A percentile compares a stretch with the other conserved stretches of the same genome.
Conservation (phyloP, 1,140 invertebrate genomes). For the Bactericera cockerelli region DNA sequence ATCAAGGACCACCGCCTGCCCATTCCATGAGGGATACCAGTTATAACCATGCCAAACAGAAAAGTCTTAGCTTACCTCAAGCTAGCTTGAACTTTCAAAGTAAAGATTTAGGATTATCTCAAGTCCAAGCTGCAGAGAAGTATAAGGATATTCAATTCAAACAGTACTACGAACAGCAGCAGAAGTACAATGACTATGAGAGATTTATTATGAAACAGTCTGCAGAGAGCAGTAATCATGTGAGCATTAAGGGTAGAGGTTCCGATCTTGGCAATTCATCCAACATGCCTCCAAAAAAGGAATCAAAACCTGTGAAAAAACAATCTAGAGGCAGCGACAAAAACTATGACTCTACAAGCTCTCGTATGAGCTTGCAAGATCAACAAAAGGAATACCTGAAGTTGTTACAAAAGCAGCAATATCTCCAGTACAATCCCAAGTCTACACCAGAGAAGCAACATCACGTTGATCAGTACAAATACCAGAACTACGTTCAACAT, state of each 20-base stretch:
- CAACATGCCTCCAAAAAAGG: neutral
- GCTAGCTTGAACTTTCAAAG: neutral
- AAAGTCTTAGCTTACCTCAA: neutral
- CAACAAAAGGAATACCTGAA: conserved; percentile 4
- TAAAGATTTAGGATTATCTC: neutral
- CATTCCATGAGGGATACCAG: neutral
- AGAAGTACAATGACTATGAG: neutral
- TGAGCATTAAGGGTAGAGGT: neutral
- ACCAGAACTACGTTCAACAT: conserved; percentile 1
- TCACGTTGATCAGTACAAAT: neutral
- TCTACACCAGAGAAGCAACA: neutral
- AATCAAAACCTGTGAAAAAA: neutral
- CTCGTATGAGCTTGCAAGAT: neutral
- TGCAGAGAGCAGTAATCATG: neutral
- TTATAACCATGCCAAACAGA: neutral
- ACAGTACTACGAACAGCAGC: conserved; percentile 1
- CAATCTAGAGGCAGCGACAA: neutral
- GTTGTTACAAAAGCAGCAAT: neutral
- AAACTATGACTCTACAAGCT: neutral
- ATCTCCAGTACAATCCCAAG: neutral
- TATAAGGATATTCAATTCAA: neutral
- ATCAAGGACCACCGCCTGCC: neutral
- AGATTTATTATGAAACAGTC: conserved; percentile 4
- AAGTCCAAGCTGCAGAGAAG: conserved; percentile 2
- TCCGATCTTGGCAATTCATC: neutral